These are phyloP conservation scores for Idaea dimidiata DNA, from an alignment of 2,888 invertebrate genomes.

Conservation along the genomic window DNA sequence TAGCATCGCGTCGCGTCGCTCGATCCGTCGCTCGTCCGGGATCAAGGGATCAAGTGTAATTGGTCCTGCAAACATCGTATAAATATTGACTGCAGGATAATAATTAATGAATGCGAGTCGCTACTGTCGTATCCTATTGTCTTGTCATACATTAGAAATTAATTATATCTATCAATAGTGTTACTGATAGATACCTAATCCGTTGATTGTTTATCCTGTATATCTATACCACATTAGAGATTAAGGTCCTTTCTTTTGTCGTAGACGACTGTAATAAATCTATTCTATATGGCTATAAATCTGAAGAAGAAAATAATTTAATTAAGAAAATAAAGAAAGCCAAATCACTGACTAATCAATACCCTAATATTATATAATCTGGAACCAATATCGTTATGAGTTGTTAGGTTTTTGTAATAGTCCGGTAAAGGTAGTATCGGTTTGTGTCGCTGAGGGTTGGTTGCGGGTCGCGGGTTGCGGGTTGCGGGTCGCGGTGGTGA, in stretches of 20 bases:
- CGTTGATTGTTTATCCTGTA: too few species aligned
- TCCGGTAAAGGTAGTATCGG: constrained; percentile 57
- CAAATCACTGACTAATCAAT: not conserved
- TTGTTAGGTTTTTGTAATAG: constrained; percentile 8
- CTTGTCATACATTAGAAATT: too few species aligned
- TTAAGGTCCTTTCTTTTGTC: too few species aligned
- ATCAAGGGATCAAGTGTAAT: not conserved
- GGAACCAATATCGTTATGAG: constrained; percentile 16
- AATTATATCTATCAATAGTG: too few species aligned
- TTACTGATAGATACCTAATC: too few species aligned
- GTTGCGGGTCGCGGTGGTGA: constrained; percentile 34
- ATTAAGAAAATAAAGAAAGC: not conserved
- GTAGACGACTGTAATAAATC: too few species aligned
- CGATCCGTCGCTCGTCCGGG: not conserved
- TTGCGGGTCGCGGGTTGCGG: constrained; percentile 31
- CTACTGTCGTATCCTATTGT: too few species aligned
- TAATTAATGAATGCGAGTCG: too few species aligned
- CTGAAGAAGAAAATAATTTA: not conserved
- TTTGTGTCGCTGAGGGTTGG: constrained; percentile 30
- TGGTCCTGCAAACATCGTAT: not conserved
- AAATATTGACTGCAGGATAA: too few species aligned
- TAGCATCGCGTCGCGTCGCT: not conserved
- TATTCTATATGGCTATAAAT: not conserved
- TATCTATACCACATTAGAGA: too few species aligned
- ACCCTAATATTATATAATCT: too few species aligned